Conservation (phyloP, 2,113 vertebrate species). For the Poeciliopsis prolifica region DNA sequence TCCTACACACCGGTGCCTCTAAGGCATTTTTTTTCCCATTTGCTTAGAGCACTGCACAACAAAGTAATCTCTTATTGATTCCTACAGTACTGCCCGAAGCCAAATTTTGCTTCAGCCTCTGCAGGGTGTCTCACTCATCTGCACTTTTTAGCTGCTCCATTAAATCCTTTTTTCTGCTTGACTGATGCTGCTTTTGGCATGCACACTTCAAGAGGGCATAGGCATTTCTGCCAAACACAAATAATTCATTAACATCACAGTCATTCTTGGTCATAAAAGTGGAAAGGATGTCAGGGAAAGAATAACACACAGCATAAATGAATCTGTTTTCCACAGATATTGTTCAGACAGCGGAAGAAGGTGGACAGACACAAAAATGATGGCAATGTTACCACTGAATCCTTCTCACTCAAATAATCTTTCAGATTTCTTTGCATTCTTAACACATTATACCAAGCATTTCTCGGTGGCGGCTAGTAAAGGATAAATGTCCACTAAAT, state of each 20-base stretch:
- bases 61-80: conserved; percentile 19
- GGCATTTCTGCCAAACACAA: conserved; percentile 5
- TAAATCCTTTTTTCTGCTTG: conserved; percentile 22
- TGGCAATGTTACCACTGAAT: background rate
- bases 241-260: conserved; percentile 22
- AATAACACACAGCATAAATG: background rate
- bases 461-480: conserved; percentile 7
- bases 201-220: background rate
- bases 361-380: conserved; percentile 1
- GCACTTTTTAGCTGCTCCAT: conserved; percentile 1
- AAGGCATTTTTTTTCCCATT: background rate
- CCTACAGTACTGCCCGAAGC: conserved; percentile 6
- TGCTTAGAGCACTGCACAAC: background rate
- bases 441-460: conserved; percentile 20
- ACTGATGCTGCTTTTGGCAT: conserved; percentile 14
- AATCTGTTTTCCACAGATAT: conserved; percentile 11
- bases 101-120: background rate
- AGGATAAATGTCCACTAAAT: conserved; percentile 18
- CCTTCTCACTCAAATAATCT: background rate
- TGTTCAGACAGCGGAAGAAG: conserved; percentile 7
- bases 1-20: background rate
- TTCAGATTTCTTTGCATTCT: background rate
- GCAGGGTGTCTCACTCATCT: background rate
- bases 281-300: conserved; percentile 1
- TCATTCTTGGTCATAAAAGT: conserved; percentile 10